A percentile compares a stretch with the other conserved stretches of the same genome.
Conservation (phyloP, 2,113 vertebrate species). For the Elephantulus edwardii region DNA sequence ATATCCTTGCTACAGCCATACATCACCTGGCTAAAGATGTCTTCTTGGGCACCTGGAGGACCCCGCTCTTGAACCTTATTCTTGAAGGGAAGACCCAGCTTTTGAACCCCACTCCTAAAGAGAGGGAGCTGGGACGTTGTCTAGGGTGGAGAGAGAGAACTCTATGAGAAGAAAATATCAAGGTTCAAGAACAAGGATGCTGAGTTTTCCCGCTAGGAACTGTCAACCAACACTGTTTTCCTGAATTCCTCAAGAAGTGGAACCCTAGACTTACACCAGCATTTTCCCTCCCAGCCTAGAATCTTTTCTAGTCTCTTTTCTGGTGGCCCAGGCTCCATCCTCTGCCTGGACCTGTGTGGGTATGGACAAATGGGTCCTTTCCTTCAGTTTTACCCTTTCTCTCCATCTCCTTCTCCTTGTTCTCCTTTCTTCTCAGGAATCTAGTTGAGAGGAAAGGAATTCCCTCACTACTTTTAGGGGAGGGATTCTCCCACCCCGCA, state of each 20-base stretch:
- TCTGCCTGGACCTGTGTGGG: background rate
- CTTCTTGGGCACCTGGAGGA: background rate
- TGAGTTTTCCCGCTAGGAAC: background rate
- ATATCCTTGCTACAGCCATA: background rate
- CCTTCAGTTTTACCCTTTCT: background rate
- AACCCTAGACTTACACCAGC: background rate
- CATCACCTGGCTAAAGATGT: background rate
- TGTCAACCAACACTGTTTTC: background rate
- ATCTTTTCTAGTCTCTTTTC: background rate
- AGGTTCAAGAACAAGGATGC: background rate
- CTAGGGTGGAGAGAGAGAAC: background rate
- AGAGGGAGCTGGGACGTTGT: background rate
- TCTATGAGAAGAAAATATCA: background rate
- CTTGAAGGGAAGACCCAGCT: background rate
- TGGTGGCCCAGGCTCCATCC: background rate
- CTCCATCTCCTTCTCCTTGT: background rate
- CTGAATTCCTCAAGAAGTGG: slow-evolving; percentile 4
- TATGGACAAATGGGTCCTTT: background rate
- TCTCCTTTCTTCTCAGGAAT: slow-evolving; percentile 32
- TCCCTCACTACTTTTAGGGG: slow-evolving; percentile 22
- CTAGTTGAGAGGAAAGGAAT: slow-evolving; percentile 50
- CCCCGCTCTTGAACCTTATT: background rate
- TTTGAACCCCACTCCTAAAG: background rate
- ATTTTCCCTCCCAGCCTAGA: background rate
- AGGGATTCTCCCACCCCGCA: slow-evolving; percentile 34